Evolutionary conservation across 2,113 vertebrate species (phyloP).

Genomic region (Urocolius indicus): DNA sequence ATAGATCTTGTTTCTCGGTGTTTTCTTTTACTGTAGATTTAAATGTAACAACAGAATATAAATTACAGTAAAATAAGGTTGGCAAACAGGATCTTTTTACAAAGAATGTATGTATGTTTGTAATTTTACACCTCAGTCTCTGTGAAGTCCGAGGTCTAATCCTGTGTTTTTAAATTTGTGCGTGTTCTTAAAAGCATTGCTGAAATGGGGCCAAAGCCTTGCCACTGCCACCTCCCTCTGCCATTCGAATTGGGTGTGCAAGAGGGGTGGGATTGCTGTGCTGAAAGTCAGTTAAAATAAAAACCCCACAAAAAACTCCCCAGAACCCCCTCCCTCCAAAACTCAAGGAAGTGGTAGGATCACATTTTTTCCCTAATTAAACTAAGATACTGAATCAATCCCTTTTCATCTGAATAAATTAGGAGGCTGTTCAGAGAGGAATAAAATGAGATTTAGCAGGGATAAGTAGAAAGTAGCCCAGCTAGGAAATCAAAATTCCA

Average conservation of each 20-base stretch:
- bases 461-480: conserved; percentile 64
- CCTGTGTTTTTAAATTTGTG: conserved; percentile 21
- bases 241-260: conserved; percentile 31
- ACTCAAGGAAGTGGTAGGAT: not conserved
- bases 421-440: conserved; percentile 64
- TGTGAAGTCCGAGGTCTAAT: conserved; percentile 26
- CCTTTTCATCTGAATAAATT: conserved; percentile 79
- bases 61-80: conserved; percentile 54
- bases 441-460: conserved; percentile 73
- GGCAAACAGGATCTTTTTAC: conserved; percentile 52
- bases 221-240: conserved; percentile 17
- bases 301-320: rapidly evolving
- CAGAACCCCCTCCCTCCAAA: not conserved
- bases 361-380: conserved; percentile 47
- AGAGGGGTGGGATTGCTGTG: conserved; percentile 62
- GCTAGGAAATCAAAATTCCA: conserved; percentile 66
- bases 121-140: conserved; percentile 9
- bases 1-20: conserved; percentile 35
- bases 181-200: conserved; percentile 56
- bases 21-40: conserved; percentile 50
- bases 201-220: conserved; percentile 44
- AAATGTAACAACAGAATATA: conserved; percentile 63
- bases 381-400: conserved; percentile 73
- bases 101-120: not conserved
- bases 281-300: conserved; percentile 58